Conservation (phyloP, 2,888 invertebrate genomes). For the Leptothorax acervorum region DNA sequence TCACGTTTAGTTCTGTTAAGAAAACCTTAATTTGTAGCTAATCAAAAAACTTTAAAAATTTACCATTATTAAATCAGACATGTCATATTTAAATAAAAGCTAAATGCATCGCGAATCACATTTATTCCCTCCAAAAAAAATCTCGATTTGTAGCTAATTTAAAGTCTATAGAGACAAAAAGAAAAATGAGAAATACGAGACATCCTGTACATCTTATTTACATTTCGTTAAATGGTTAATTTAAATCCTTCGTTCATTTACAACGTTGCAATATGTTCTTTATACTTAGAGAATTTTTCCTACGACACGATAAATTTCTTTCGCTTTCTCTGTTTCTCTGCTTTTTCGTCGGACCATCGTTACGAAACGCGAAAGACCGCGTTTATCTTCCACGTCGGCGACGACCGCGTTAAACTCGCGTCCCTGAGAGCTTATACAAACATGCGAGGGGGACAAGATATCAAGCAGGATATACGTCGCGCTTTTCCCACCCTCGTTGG, state of each 20-base stretch:
- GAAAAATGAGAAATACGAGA: not conserved
- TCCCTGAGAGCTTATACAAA: slow-evolving; percentile 59
- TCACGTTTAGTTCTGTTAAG: not conserved
- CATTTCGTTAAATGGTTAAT: slow-evolving; percentile 48
- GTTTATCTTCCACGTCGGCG: slow-evolving; percentile 54
- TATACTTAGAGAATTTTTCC: slow-evolving; percentile 41
- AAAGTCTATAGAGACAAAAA: not conserved
- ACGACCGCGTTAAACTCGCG: slow-evolving; percentile 52
- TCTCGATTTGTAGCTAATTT: not conserved
- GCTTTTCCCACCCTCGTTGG: slow-evolving; percentile 52
- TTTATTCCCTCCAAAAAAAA: not conserved
- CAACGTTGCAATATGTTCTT: slow-evolving; percentile 45
- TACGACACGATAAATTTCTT: slow-evolving; percentile 36
- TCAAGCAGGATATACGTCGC: slow-evolving; percentile 63
- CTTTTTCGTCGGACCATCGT: slow-evolving; percentile 56
- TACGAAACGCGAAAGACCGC: slow-evolving; percentile 55
- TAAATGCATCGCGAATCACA: not conserved
- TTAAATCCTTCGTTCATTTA: slow-evolving; percentile 48
- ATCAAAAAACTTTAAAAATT: slow-evolving; percentile 1
- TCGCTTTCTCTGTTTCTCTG: slow-evolving; percentile 49
- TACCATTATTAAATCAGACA: not conserved
- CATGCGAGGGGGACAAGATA: slow-evolving; percentile 61
- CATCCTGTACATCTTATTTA: slow-evolving; percentile 24
- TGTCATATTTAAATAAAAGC: not conserved
- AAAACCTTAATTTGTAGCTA: not conserved